phyloP scores from a whole-genome alignment of 2,797 vertebrate genomes.

The Alauda arvensis region DNA sequence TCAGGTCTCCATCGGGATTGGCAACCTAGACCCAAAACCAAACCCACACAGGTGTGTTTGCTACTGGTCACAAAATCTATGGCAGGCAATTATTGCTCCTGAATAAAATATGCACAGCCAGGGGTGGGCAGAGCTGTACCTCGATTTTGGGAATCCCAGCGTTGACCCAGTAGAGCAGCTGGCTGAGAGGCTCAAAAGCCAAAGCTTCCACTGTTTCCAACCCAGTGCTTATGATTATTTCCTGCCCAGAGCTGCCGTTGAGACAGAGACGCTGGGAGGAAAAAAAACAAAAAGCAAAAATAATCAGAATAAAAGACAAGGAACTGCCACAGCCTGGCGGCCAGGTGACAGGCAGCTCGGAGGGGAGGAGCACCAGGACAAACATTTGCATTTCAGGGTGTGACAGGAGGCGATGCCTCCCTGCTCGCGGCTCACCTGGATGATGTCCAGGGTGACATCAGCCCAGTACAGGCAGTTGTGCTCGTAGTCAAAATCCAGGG shows the following conservation, averaged over 20 bases:
- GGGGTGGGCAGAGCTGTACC: conserved; percentile 62
- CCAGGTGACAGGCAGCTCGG: not conserved
- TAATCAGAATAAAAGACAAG: not conserved
- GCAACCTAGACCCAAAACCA: conserved; percentile 79
- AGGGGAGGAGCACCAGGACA: not conserved
- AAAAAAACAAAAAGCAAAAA: not conserved
- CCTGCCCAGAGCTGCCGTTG: conserved; percentile 91
- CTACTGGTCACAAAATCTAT: rapidly evolving
- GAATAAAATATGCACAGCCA: not conserved
- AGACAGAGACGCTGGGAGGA: conserved; percentile 85
- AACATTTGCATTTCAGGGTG: not conserved
- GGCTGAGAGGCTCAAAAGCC: conserved; percentile 91
- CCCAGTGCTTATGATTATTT: conserved; percentile 86
- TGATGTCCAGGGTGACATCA: conserved; percentile 90
- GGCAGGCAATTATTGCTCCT: not conserved
- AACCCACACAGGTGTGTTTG: not conserved
- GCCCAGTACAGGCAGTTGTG: conserved; percentile 98
- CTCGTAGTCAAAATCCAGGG: conserved; percentile 94
- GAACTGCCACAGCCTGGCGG: not conserved
- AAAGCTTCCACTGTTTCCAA: conserved; percentile 93
- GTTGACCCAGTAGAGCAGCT: conserved; percentile 95
- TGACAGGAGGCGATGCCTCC: not conserved
- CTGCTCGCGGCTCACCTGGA: conserved; percentile 79
- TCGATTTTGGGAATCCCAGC: conserved; percentile 93
- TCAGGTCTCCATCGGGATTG: conserved; percentile 89